These are phyloP conservation scores for Pammene fasciana DNA, from an alignment of 2,888 invertebrate genomes.

Conservation along the genomic window DNA sequence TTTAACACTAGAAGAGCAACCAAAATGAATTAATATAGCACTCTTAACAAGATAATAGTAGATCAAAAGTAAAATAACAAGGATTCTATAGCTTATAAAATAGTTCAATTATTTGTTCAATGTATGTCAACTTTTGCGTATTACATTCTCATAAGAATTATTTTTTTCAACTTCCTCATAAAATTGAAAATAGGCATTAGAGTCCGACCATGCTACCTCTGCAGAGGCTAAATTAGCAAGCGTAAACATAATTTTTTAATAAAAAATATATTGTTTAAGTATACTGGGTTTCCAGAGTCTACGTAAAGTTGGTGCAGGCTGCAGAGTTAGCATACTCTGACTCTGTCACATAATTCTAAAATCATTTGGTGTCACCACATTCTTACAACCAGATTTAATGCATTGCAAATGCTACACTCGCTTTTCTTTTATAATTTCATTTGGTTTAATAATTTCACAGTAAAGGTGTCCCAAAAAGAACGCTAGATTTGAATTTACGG, in stretches of 20 bases:
- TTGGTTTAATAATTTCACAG: not conserved
- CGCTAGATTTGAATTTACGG: too few relatives aligned
- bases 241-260: too few relatives aligned
- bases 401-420: conserved; percentile 17
- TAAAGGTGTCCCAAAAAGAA: too few relatives aligned
- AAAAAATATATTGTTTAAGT: too few relatives aligned
- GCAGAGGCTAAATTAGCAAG: too few relatives aligned
- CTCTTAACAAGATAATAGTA: not conserved
- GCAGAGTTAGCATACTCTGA: too few relatives aligned
- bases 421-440: not conserved
- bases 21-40: not conserved
- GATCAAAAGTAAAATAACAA: not conserved
- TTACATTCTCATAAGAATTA: not conserved
- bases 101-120: conserved; percentile 6
- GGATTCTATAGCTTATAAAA: not conserved
- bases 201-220: too few relatives aligned
- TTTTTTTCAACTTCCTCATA: not conserved
- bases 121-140: not conserved
- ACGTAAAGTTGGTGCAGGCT: too few relatives aligned
- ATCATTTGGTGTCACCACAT: conserved; percentile 11
- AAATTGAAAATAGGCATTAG: conserved; percentile 2
- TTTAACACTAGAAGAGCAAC: conserved; percentile 2
- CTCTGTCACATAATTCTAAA: not conserved
- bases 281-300: too few relatives aligned
- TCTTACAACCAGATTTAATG: conserved; percentile 7